A percentile compares a stretch with the other conserved stretches of the same genome.
These are phyloP conservation scores for Rousettus madagascariensis DNA, from an alignment of 2,797 vertebrate species.

Conservation along the genomic window DNA sequence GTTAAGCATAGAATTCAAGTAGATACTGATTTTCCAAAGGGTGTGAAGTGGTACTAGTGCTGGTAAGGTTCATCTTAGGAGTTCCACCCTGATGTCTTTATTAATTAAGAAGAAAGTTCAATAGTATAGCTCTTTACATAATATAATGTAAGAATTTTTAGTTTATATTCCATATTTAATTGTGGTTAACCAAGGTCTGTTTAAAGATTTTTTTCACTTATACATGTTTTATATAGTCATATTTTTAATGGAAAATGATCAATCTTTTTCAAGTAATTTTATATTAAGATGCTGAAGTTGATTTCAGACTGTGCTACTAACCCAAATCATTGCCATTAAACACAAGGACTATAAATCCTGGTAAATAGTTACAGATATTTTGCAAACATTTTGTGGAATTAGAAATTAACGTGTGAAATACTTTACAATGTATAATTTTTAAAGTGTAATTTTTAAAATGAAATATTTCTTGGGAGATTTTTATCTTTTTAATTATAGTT, in stretches of 20 bases:
- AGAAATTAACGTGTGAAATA: not conserved
- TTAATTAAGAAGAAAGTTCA: not conserved
- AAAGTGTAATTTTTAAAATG: not conserved
- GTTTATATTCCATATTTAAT: not conserved
- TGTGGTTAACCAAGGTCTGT: not conserved
- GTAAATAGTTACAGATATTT: not conserved
- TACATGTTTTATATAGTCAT: not conserved
- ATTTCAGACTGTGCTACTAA: not conserved
- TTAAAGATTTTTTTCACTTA: not conserved
- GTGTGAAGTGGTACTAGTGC: not conserved
- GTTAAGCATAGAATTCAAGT: not conserved
- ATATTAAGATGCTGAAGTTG: not conserved
- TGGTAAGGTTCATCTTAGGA: not conserved
- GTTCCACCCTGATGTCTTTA: not conserved
- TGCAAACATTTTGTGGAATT: not conserved
- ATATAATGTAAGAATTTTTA: not conserved
- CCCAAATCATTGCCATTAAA: not conserved
- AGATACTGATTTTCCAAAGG: not conserved
- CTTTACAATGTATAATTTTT: not conserved
- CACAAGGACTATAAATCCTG: not conserved
- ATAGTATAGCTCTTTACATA: not conserved
- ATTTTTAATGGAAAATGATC: slow-evolving; percentile 4
- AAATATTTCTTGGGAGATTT: not conserved
- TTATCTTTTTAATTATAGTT: not conserved
- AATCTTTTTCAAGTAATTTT: slow-evolving; percentile 17